Conservation (phyloP, 2,888 invertebrate genomes). For the Limenitis arthemis region DNA sequence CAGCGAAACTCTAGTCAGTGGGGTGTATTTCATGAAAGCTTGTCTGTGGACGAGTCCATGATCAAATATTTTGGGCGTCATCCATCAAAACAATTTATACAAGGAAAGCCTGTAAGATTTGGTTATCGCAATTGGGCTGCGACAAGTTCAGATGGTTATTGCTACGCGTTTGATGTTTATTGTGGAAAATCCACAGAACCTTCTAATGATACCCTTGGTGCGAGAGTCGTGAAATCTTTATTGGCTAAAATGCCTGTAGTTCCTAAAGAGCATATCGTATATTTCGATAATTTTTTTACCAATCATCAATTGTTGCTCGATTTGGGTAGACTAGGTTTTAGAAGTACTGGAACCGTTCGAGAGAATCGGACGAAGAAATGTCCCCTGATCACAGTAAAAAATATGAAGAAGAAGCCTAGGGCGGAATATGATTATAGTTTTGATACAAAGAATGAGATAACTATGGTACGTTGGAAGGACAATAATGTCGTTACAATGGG, state of each 20-base stretch:
- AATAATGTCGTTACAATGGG: slow-evolving; percentile 28
- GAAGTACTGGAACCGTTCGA: slow-evolving; percentile 25
- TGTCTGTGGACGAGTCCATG: slow-evolving; percentile 17
- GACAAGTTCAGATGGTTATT: slow-evolving; percentile 22
- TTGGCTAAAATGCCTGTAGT: slow-evolving; percentile 20
- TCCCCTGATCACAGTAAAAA: slow-evolving; percentile 21
- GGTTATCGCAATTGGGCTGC: slow-evolving; percentile 26
- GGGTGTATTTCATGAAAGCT: slow-evolving; percentile 17
- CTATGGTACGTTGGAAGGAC: slow-evolving; percentile 28
- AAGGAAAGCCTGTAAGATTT: slow-evolving; percentile 25
- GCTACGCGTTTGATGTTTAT: slow-evolving; percentile 19
- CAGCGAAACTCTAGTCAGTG: slow-evolving; percentile 18
- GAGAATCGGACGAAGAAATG: slow-evolving; percentile 28
- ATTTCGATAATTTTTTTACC: slow-evolving; percentile 26
- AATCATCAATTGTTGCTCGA: slow-evolving; percentile 21
- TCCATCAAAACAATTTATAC: slow-evolving; percentile 17
- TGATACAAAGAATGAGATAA: slow-evolving; percentile 27
- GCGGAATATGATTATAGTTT: slow-evolving; percentile 28
- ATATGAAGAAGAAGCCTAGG: slow-evolving; percentile 27
- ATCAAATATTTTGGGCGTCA: slow-evolving; percentile 17
- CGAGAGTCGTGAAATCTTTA: slow-evolving; percentile 23
- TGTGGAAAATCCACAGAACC: slow-evolving; percentile 13
- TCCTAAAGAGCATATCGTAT: slow-evolving; percentile 22
- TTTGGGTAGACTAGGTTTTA: slow-evolving; percentile 17
- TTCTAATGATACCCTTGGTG: slow-evolving; percentile 9